Evolutionary conservation across 2,888 invertebrate species (phyloP).

Genomic region (Metallyticus violacea): DNA sequence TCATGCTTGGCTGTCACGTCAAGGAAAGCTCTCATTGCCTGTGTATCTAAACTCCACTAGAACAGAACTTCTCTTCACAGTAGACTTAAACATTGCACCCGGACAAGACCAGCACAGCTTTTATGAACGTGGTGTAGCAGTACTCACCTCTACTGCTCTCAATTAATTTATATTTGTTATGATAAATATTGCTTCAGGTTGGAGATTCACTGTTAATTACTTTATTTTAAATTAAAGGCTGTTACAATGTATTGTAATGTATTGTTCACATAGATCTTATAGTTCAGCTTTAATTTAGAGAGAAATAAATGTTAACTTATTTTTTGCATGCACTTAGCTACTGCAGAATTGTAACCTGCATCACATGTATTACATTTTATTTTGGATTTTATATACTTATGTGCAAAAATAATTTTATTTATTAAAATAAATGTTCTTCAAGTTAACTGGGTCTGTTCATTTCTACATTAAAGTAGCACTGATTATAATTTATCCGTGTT

Average conservation of each 20-base stretch:
- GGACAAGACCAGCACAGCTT: conserved; percentile 93
- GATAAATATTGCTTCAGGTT: not conserved
- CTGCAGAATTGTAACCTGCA: not conserved
- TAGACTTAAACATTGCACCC: conserved; percentile 87
- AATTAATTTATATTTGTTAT: conserved; percentile 53
- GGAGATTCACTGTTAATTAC: not conserved
- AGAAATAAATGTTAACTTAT: not conserved
- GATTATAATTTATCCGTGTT: too few species aligned
- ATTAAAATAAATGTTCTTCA: not conserved
- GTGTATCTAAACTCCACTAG: conserved; percentile 97
- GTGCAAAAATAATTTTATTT: not conserved
- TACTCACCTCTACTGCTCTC: conserved; percentile 88
- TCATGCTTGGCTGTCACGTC: conserved; percentile 37
- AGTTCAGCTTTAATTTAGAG: not conserved
- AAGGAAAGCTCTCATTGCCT: conserved; percentile 81
- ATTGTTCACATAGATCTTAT: not conserved
- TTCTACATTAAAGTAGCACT: too few species aligned
- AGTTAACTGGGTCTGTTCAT: too few species aligned
- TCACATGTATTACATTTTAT: not conserved
- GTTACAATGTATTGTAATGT: not conserved
- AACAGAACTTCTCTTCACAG: conserved; percentile 90
- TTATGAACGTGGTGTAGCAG: conserved; percentile 97
- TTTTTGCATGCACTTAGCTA: too few species aligned
- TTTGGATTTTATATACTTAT: not conserved
- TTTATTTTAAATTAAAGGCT: not conserved